phyloP scores from a whole-genome alignment of 2,113 vertebrate genomes.

The Otolemur garnettii region DNA sequence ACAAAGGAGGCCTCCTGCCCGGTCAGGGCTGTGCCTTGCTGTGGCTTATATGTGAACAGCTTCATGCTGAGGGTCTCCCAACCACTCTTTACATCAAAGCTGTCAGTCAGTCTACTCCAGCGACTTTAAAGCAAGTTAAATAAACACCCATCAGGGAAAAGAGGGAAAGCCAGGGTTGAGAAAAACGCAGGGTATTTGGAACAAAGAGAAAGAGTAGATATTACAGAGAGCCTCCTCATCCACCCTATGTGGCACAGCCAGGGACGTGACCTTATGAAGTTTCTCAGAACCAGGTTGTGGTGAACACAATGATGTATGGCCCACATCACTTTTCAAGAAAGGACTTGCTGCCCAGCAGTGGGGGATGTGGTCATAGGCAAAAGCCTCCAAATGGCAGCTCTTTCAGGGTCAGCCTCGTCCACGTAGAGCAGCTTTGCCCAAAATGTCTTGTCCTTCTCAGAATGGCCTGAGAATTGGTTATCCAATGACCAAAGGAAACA shows the following conservation, averaged over 20 bases:
- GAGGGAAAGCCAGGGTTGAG: conserved; percentile 65
- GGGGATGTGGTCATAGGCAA: background rate
- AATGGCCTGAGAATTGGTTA: background rate
- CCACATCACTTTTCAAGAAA: background rate
- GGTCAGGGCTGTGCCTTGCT: conserved; percentile 76
- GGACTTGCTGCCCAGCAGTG: background rate
- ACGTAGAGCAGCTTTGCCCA: background rate
- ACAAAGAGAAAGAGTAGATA: conserved; percentile 6
- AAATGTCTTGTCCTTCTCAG: background rate
- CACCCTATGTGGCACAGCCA: background rate
- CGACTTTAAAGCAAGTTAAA: conserved; percentile 91
- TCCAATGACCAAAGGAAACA: background rate
- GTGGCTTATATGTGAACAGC: conserved; percentile 86
- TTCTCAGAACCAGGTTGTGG: background rate
- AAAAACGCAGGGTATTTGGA: conserved; percentile 50
- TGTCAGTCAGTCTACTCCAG: conserved; percentile 89
- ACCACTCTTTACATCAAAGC: conserved; percentile 91
- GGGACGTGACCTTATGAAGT: background rate
- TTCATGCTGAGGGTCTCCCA: conserved; percentile 88
- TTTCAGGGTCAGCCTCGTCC: background rate
- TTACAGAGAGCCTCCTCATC: background rate
- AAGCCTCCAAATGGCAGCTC: background rate
- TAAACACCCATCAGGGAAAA: conserved; percentile 84
- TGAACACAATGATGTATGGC: background rate
- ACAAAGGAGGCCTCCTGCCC: conserved; percentile 79